phyloP scores from a whole-genome alignment of 2,888 invertebrate genomes.

The Reticulitermes lucifugus region DNA sequence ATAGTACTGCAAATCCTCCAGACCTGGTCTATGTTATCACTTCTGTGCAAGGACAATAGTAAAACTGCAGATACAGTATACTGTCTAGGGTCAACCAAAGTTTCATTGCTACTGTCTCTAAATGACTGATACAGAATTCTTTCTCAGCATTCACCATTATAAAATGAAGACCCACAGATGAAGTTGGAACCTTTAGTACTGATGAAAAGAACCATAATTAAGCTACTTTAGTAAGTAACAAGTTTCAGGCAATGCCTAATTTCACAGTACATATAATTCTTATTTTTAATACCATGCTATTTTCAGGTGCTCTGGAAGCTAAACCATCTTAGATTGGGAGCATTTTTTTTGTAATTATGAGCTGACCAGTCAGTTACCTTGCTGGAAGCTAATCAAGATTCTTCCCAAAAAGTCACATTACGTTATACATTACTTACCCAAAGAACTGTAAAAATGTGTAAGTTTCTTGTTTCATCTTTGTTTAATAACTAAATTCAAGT shows the following conservation, averaged over 20 bases:
- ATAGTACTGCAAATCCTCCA: neutral
- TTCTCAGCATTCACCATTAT: neutral
- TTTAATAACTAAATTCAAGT: neutral
- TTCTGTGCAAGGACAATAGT: constrained; percentile 7
- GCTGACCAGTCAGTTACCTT: neutral
- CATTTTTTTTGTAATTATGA: neutral
- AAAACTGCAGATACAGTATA: neutral
- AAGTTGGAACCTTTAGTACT: neutral
- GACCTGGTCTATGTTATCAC: neutral
- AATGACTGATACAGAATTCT: neutral
- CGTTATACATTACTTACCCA: too few species aligned
- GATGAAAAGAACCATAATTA: neutral
- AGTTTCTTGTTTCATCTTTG: neutral
- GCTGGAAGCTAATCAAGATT: too few species aligned
- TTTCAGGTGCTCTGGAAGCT: neutral
- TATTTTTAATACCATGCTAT: neutral
- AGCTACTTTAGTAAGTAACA: constrained; percentile 31
- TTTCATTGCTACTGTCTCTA: neutral
- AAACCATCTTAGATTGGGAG: neutral
- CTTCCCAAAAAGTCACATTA: too few species aligned
- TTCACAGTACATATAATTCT: neutral
- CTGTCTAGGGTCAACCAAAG: constrained; percentile 2
- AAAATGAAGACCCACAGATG: constrained; percentile 23
- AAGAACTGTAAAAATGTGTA: too few species aligned
- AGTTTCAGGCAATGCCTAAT: neutral